Evolutionary conservation across 1,140 invertebrate genomes (phyloP), one percentile per base, ranked within the genome.

Genomic region (Tigriopus japonicus): DNA sequence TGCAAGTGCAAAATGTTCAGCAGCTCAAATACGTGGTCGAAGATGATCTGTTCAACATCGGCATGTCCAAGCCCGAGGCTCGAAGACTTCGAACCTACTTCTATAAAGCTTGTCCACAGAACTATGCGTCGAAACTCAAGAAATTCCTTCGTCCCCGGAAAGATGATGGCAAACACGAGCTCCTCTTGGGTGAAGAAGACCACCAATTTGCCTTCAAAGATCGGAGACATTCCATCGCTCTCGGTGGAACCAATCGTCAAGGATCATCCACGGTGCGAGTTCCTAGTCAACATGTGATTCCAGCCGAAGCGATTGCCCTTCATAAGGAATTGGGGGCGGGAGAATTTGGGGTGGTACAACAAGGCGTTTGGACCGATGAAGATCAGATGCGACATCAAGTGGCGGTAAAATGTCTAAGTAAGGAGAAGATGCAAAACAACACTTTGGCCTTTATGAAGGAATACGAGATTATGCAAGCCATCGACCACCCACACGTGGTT

Each of bases 21-120:
- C 93, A 98, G 71, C 74, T 98, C n/a, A 96, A 96, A 71, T 96
- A 91, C 78, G 90, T 94, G 6, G 83, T 85, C 0, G 89, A 94
- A 66, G 86, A 91, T 63, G 94, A 98, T 72, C 74, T 97, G 28
- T 73, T 78, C 42, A 83, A 85, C 61, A 84, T 98, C 66, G 93
- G 93, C 6, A 87, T 98, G 80, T 89, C 89, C 9, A 86, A 87
- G 65, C 93, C 93, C 21, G 94, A 98, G 73, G 87, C 91, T 72
- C 80, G 93, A 64, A 77, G 93, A 62, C 79, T 96, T 42, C 85
- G 87, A 65, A 95, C 94, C 73, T 89, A 84, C 68, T 94, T 90
- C 69, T 83, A 87, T 64, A 95, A 90, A 71, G 85, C 91, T 71
- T 91, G 84, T 69, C 89, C 89, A 7, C 86, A 91, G 69, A 90